Base-by-base conservation (phyloP, 2,888 invertebrate genomes). In the Eulithis prunata region DNA sequence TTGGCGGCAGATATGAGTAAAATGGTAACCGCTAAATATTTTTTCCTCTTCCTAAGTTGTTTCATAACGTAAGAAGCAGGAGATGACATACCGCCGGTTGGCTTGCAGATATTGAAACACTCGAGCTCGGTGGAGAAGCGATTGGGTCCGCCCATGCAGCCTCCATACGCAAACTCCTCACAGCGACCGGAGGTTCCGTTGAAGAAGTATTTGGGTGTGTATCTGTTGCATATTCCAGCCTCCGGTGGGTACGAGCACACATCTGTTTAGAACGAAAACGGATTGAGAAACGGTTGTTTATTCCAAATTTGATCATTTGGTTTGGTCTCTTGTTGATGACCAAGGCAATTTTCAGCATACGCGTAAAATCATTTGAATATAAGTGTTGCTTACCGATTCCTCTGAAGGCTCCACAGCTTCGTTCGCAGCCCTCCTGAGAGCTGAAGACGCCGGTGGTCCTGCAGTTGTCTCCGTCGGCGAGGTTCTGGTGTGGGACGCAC, bases 81-180 rank as follows among this genome's bases (percentile, higher is more conserved):
- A n/a, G n/a, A 36, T 36, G 2, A 64, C 64, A 38, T 60, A 65
- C 64, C 64, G 11, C 46, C 13, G 13, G 28, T 36, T 13, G 60
- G 64, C 46, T 57, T 61, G 61, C 65, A 65, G 28, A 57, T 49
- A 6, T 60, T 53, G 5, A 28, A 2, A 12, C 67, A 68, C 54
- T 64, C 64, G 0, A 36, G 53, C 4, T 61, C 84, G 14, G 94
- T 94, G 69, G 94, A 94, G 86, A 97, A 97, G 71, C 96, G 93
- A 83, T 97, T 97, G 58, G 95, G 96, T 77, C 96, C 97, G 56
- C 97, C 97, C 58, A 94, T 94, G 80, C 97, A 97, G 58, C 97
- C 97, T 52, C 97, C 95, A 78, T 96, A 97, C 8, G 87, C 84
- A 84, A 97, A 97, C 75, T 94, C 93, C 51, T 93, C 92, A 82